phyloP scores from a whole-genome alignment of 1,140 invertebrate genomes.

The Papilio xuthus region DNA sequence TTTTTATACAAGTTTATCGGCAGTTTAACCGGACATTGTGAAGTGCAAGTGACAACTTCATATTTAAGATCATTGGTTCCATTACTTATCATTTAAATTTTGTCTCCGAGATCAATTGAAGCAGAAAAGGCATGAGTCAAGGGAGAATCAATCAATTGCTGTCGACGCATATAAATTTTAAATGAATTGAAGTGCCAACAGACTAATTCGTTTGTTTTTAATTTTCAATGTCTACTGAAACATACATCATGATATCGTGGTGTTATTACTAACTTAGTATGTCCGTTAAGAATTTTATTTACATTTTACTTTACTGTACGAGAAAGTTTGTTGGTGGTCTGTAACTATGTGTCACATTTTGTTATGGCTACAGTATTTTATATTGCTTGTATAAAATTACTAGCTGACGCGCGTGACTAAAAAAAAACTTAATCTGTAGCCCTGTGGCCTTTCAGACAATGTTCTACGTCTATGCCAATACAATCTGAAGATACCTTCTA shows the following conservation, averaged over 20 bases:
- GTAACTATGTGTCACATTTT: too few relatives aligned
- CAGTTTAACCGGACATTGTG: neutral
- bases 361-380: too few relatives aligned
- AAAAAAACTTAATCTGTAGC: too few relatives aligned
- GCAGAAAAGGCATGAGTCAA: slow-evolving; percentile 24
- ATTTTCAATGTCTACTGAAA: neutral
- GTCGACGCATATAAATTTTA: slow-evolving; percentile 24
- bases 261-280: neutral
- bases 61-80: slow-evolving; percentile 3
- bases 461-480: too few relatives aligned
- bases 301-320: too few relatives aligned
- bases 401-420: too few relatives aligned
- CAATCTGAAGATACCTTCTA: too few relatives aligned
- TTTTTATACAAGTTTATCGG: neutral
- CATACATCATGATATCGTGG: neutral
- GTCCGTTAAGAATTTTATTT: too few relatives aligned
- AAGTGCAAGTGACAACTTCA: slow-evolving; percentile 1
- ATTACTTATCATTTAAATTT: slow-evolving; percentile 19
- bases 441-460: too few relatives aligned
- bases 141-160: slow-evolving; percentile 31
- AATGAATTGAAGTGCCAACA: slow-evolving; percentile 16
- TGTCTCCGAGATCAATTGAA: slow-evolving; percentile 3
- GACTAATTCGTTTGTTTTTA: slow-evolving; percentile 20
- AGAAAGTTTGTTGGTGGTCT: too few relatives aligned
- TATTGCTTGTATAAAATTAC: too few relatives aligned